Conservation (phyloP, 2,888 invertebrate genomes). For the Drosophila quinaria region DNA sequence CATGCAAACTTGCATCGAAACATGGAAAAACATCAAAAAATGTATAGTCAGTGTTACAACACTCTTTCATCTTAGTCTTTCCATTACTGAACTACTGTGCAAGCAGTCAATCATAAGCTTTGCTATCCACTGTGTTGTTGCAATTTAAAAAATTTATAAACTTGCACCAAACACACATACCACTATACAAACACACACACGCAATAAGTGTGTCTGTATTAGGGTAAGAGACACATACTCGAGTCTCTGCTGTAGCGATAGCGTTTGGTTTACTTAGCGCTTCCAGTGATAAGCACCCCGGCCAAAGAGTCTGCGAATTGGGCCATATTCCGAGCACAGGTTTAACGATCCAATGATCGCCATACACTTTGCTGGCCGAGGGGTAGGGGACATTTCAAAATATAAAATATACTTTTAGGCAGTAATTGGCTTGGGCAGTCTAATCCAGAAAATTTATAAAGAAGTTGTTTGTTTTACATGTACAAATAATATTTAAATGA, state of each 20-base stretch:
- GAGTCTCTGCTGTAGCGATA: constrained; percentile 24
- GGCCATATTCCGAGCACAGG: constrained; percentile 54
- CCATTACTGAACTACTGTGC: constrained; percentile 12
- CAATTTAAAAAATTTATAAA: constrained; percentile 46
- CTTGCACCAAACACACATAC: neutral
- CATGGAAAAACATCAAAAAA: too few relatives aligned
- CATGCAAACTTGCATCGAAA: too few relatives aligned
- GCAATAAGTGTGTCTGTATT: constrained; percentile 18
- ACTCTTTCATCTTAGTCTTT: too few relatives aligned
- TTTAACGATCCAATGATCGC: constrained; percentile 17
- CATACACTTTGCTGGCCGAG: neutral
- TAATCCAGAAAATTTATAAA: neutral
- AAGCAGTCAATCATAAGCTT: constrained; percentile 3
- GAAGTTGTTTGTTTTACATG: neutral
- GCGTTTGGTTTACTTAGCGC: constrained; percentile 63
- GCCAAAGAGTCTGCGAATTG: constrained; percentile 59
- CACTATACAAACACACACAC: neutral
- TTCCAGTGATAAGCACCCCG: constrained; percentile 65
- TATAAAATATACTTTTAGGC: constrained; percentile 70
- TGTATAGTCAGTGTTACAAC: too few relatives aligned
- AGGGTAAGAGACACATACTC: constrained; percentile 5
- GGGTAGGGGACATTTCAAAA: neutral
- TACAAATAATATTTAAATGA: too few relatives aligned
- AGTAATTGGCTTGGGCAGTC: neutral
- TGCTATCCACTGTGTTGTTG: constrained; percentile 25